Conservation (phyloP, 2,888 invertebrate species). For the Venustoraphidia nigricollis region DNA sequence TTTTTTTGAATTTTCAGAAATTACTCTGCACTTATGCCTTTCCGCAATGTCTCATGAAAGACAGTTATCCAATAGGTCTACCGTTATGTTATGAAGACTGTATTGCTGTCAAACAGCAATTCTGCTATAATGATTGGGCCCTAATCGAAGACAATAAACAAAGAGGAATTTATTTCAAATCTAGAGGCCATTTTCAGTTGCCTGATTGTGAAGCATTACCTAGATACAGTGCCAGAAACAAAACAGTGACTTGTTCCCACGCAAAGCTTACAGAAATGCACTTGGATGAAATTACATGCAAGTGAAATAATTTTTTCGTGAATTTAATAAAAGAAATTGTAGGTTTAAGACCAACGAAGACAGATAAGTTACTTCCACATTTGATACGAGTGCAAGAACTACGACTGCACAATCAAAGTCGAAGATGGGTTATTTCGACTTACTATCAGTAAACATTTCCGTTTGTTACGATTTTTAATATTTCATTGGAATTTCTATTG, state of each 20-base stretch:
- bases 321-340: slow-evolving; percentile 1
- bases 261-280: slow-evolving; percentile 73
- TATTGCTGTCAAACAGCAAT: slow-evolving; percentile 74
- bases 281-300: slow-evolving; percentile 65
- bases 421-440: too few species aligned
- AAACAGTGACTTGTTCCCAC: slow-evolving; percentile 59
- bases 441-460: too few species aligned
- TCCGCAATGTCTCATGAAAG: slow-evolving; percentile 62
- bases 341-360: neutral
- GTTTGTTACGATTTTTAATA: too few species aligned
- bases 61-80: slow-evolving; percentile 49
- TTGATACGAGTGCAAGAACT: neutral
- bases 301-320: slow-evolving; percentile 18
- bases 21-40: slow-evolving; percentile 85
- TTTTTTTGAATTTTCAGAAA: slow-evolving; percentile 33
- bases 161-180: slow-evolving; percentile 60
- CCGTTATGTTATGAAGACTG: slow-evolving; percentile 90
- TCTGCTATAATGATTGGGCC: slow-evolving; percentile 90
- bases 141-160: slow-evolving; percentile 76
- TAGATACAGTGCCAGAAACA: slow-evolving; percentile 45
- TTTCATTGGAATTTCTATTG: too few species aligned
- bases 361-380: slow-evolving; percentile 2
- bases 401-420: neutral
- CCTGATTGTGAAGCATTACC: slow-evolving; percentile 77
- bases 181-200: slow-evolving; percentile 71